A percentile compares a stretch with the other conserved stretches of the same genome.
Conservation (phyloP, 2,113 vertebrate species). For the Pimephales promelas region DNA sequence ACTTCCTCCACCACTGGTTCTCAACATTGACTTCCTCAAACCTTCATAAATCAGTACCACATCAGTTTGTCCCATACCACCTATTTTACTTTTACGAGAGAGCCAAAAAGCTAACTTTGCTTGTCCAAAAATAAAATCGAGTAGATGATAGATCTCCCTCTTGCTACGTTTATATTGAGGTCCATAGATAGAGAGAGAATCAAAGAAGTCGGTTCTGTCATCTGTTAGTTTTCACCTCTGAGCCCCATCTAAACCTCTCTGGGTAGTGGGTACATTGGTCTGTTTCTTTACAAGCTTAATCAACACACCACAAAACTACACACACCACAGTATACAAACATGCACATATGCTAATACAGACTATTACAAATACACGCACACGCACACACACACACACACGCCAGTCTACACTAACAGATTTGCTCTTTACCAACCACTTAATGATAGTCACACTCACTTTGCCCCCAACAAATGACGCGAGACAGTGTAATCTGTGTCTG, state of each 20-base stretch:
- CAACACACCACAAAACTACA: constrained; percentile 15
- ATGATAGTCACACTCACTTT: not conserved
- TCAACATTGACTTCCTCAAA: no score
- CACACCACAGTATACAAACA: constrained; percentile 7
- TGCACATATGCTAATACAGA: constrained; percentile 6
- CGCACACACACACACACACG: not conserved
- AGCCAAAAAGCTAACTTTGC: no score
- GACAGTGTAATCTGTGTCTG: not conserved
- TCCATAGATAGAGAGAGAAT: constrained; percentile 13
- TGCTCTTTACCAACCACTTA: not conserved
- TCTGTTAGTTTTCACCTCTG: constrained; percentile 32
- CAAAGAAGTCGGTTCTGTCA: constrained; percentile 36
- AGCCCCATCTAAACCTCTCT: constrained; percentile 37
- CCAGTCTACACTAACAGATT: not conserved
- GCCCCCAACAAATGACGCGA: not conserved
- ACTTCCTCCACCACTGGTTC: no score
- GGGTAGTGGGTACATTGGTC: constrained; percentile 1
- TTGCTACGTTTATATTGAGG: no score
- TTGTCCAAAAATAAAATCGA: no score
- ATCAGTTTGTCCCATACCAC: no score
- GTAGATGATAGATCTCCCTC: no score
- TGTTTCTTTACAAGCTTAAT: constrained; percentile 24
- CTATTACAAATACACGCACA: not conserved
- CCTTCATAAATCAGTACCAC: no score
- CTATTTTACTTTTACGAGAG: no score